Evolutionary conservation across 2,113 vertebrate genomes (phyloP), one percentile per base, ranked within the genome.

Genomic region (Arenaria interpres): DNA sequence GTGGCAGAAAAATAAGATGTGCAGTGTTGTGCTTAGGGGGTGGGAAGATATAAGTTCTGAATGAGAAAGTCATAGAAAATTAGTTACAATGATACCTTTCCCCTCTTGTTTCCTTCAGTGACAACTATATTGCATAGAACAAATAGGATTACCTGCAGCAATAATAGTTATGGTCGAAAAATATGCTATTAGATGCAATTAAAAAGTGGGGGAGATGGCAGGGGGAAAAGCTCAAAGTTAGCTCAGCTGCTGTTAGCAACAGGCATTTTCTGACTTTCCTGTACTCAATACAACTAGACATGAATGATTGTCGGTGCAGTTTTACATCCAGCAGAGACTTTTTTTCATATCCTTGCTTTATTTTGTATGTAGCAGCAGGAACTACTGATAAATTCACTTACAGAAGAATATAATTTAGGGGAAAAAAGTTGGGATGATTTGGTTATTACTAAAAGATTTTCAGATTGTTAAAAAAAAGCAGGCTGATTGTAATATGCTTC

Each of bases 1-100:
- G 78, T 72, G 88, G 88, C 89, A 97, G 84, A 97, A 95, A 98
- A 98, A 96, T 91, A 97, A 97, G 97, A 96, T 84, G 59, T 89
- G 72, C 54, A 87, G 48, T 83, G 85, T 69, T 80, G 64, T 68
- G 85, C 79, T 97, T 94, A 69, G 57, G 6, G 51, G 13, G 8
- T 72, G 27, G 66, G 69, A 83, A 91, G 32, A 74, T 97, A 54
- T 54, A 79, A 74, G 48, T 97, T 96, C 91, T 94, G 84, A 76
- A 93, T 94, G 83, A 96, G 90, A 67, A 96, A 98, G 83, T 94
- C 77, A 95, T 86, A 96, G 94, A 78, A 97, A 97, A 98, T 96
- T 95, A 96, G 76, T 86, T 64, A 81, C 92, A 96, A 90, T 15
- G 23, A 66, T 81, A 67, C 77, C 45, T 93, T 91, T 51, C 62